These are phyloP conservation scores for Drosophila mercatorum DNA, from an alignment of 2,888 invertebrate genomes.

Conservation along the genomic window DNA sequence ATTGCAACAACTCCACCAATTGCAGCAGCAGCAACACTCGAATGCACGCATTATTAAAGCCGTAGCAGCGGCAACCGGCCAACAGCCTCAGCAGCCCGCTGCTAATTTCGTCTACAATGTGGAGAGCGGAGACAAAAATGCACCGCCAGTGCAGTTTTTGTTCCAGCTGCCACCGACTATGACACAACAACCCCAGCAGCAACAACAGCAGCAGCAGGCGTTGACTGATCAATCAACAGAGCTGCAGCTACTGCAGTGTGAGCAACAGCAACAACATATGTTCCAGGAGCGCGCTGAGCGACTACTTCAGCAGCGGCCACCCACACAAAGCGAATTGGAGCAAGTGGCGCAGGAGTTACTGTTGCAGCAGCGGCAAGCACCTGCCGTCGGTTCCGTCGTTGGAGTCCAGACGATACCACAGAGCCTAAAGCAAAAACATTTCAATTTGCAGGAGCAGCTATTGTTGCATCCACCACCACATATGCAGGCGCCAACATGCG, in stretches of 20 bases:
- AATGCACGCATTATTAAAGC: slow-evolving; percentile 82
- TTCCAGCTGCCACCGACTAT: slow-evolving; percentile 83
- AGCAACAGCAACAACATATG: slow-evolving; percentile 73
- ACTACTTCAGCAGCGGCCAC: slow-evolving; percentile 70
- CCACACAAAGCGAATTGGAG: slow-evolving; percentile 79
- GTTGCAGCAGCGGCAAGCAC: slow-evolving; percentile 81
- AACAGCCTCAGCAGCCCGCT: slow-evolving; percentile 74
- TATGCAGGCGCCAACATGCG: slow-evolving; percentile 77
- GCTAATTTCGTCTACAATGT: slow-evolving; percentile 85
- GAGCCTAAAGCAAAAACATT: slow-evolving; percentile 78
- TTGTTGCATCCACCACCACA: slow-evolving; percentile 80
- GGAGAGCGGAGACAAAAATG: slow-evolving; percentile 83
- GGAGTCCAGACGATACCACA: slow-evolving; percentile 70
- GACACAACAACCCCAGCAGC: slow-evolving; percentile 66
- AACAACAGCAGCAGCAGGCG: slow-evolving; percentile 58
- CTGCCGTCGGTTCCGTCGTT: slow-evolving; percentile 60
- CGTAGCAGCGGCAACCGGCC: slow-evolving; percentile 78
- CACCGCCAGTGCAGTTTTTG: slow-evolving; percentile 83
- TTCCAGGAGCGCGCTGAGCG: slow-evolving; percentile 79
- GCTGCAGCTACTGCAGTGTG: slow-evolving; percentile 64
- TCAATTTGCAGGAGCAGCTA: slow-evolving; percentile 75
- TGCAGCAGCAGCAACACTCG: slow-evolving; percentile 82
- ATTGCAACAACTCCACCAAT: slow-evolving; percentile 62
- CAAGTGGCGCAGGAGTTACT: slow-evolving; percentile 83
- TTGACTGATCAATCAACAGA: slow-evolving; percentile 47